phyloP scores from a whole-genome alignment of 2,888 invertebrate species.

The Drosophila bunnanda region DNA sequence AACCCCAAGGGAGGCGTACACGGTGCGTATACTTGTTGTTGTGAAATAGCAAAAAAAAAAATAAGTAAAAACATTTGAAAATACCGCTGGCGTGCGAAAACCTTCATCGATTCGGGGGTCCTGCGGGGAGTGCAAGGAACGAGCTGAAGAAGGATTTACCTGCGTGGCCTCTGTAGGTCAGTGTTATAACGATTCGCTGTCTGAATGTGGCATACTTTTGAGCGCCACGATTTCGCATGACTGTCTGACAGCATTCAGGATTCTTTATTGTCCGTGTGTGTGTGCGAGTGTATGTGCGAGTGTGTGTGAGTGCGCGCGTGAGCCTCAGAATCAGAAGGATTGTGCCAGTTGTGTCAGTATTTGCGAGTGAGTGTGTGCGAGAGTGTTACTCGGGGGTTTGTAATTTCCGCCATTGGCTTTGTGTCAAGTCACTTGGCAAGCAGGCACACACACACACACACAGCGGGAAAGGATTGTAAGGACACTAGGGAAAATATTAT shows the following conservation, averaged over 20 bases:
- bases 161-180: constrained; percentile 70
- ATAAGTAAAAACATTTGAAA: constrained; percentile 18
- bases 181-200: constrained; percentile 64
- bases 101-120: constrained; percentile 14
- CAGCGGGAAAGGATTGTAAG: constrained; percentile 2
- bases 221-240: constrained; percentile 38
- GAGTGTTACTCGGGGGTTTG: constrained; percentile 31
- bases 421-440: constrained; percentile 69
- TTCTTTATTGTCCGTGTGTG: constrained; percentile 31
- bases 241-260: constrained; percentile 36
- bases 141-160: constrained; percentile 43
- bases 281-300: constrained; percentile 15
- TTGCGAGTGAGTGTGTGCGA: constrained; percentile 6
- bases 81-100: constrained; percentile 19
- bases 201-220: constrained; percentile 69
- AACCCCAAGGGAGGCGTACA: constrained; percentile 21
- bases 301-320: constrained; percentile 5
- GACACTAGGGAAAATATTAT: neutral
- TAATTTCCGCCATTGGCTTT: constrained; percentile 70
- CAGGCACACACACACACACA: constrained; percentile 13
- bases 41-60: neutral
- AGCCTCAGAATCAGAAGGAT: constrained; percentile 30
- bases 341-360: constrained; percentile 13
- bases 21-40: constrained; percentile 54
- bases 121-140: neutral